Evolutionary conservation across 1,140 invertebrate genomes (phyloP).

Genomic region (Papilio aristodemus): DNA sequence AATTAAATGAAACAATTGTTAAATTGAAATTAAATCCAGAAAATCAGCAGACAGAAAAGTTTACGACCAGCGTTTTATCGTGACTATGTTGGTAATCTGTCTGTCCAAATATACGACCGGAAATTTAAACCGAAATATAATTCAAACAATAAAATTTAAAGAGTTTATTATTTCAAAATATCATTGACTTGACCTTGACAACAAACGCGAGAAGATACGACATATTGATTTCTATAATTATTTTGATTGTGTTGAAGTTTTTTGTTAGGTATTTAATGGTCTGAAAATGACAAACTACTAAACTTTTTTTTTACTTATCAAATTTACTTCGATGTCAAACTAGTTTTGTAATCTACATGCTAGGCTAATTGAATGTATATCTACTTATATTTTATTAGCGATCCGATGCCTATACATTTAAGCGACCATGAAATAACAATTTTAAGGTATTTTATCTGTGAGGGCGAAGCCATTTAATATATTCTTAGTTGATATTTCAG

Average conservation of each 20-base stretch:
- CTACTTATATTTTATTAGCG: not conserved
- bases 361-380: conserved; percentile 6
- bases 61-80: no score
- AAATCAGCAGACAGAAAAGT: no score
- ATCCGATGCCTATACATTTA: not conserved
- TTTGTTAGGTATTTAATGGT: not conserved
- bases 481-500: not conserved
- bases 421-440: not conserved
- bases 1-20: no score
- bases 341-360: not conserved
- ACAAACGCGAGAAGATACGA: no score
- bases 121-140: no score
- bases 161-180: no score
- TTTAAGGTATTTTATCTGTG: not conserved
- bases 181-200: no score
- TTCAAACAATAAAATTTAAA: no score
- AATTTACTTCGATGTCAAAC: not conserved
- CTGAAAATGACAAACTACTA: not conserved
- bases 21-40: no score
- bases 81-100: no score
- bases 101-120: no score
- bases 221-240: no score
- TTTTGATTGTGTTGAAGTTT: not conserved
- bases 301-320: not conserved
- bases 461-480: not conserved